Evolutionary conservation across 2,113 vertebrate genomes (phyloP).

Genomic region (Nematolebias whitei): DNA sequence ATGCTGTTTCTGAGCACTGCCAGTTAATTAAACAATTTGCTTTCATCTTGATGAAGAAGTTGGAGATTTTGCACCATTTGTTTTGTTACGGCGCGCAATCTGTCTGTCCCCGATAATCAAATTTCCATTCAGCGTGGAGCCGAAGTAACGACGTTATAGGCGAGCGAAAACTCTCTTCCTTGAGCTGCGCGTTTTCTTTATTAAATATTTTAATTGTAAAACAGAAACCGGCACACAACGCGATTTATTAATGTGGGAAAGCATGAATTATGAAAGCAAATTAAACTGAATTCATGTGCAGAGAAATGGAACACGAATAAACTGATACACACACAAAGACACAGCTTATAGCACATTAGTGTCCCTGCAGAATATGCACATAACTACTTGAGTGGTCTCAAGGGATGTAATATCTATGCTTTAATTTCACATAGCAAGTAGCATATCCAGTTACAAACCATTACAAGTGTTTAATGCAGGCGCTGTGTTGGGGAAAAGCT

Average conservation of each 20-base stretch:
- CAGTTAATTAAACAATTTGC: slow-evolving; percentile 54
- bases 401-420: slow-evolving; percentile 66
- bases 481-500: slow-evolving; percentile 44
- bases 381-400: slow-evolving; percentile 67
- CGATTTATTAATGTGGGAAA: slow-evolving; percentile 57
- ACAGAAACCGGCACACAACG: slow-evolving; percentile 23
- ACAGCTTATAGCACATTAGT: slow-evolving; percentile 29
- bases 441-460: slow-evolving; percentile 72
- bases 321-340: slow-evolving; percentile 20
- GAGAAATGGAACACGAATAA: slow-evolving; percentile 12
- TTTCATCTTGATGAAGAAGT: slow-evolving; percentile 56
- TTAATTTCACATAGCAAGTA: slow-evolving; percentile 69
- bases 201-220: slow-evolving; percentile 60
- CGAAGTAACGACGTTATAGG: slow-evolving; percentile 47
- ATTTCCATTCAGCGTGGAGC: slow-evolving; percentile 55
- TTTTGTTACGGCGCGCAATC: slow-evolving; percentile 27
- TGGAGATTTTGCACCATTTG: slow-evolving; percentile 43
- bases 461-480: slow-evolving; percentile 65
- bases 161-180: slow-evolving; percentile 22
- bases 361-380: slow-evolving; percentile 57
- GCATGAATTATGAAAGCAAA: slow-evolving; percentile 61
- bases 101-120: slow-evolving; percentile 41
- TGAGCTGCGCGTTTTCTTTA: slow-evolving; percentile 56
- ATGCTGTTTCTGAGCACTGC: slow-evolving; percentile 40
- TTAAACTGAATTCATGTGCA: slow-evolving; percentile 51